Percentiles rank a stretch among this genome's conserved stretches.
Conservation (phyloP, 2,113 vertebrate species). For the Budorcas taxicolor region DNA sequence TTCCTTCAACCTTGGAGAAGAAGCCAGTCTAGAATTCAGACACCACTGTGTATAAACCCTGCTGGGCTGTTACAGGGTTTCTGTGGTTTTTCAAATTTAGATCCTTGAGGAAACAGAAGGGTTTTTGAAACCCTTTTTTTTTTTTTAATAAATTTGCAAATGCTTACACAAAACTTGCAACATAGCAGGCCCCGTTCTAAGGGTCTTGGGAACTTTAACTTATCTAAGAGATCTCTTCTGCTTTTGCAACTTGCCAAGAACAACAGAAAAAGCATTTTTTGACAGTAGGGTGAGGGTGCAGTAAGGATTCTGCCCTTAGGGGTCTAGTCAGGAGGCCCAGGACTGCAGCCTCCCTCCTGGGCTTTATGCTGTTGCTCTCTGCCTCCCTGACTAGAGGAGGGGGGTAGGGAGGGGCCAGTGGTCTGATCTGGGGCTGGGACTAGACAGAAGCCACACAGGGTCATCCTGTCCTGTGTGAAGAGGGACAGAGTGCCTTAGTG, state of each 20-base stretch:
- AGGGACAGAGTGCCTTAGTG: background rate
- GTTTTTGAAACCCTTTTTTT: background rate
- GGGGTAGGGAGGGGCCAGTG: background rate
- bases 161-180: background rate
- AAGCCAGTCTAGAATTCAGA: background rate
- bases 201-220: background rate
- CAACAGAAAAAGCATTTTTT: background rate
- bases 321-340: slow-evolving; percentile 18
- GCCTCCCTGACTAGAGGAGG: background rate
- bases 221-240: background rate
- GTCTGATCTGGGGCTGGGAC: background rate
- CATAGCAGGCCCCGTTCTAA: background rate
- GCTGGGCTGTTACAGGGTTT: background rate
- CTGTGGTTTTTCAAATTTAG: slow-evolving; percentile 21
- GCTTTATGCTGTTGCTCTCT: slow-evolving; percentile 39
- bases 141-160: background rate
- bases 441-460: background rate
- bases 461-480: background rate
- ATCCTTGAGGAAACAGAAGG: background rate
- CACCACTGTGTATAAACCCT: background rate
- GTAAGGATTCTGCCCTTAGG: slow-evolving; percentile 46
- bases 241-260: background rate
- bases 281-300: background rate
- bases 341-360: background rate
- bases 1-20: background rate